These are phyloP conservation scores for Clarias macrocephalus DNA, from an alignment of 2,113 vertebrate genomes.

Conservation along the genomic window DNA sequence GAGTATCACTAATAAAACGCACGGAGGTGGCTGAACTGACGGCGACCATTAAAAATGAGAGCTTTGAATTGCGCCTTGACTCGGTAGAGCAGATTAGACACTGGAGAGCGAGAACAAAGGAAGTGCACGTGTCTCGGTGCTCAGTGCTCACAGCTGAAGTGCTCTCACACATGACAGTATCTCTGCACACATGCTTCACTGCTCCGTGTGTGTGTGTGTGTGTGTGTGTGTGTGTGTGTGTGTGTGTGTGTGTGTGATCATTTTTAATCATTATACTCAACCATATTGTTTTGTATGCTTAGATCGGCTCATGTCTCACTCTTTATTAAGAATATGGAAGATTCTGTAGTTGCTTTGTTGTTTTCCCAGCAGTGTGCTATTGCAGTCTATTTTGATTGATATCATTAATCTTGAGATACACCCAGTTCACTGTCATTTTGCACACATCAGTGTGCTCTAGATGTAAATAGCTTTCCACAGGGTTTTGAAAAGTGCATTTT, in stretches of 20 bases:
- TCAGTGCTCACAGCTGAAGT: not conserved
- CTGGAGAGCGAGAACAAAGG: not conserved
- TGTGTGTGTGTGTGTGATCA: not conserved
- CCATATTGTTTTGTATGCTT: not conserved
- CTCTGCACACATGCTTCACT: not conserved
- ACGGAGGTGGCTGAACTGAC: not conserved
- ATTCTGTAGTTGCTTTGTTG: not conserved
- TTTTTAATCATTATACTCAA: not conserved
- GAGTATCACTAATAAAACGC: not conserved
- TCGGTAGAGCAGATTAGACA: not conserved
- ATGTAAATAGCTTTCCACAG: not conserved
- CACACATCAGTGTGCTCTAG: not conserved
- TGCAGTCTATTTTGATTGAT: not conserved
- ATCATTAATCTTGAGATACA: not conserved
- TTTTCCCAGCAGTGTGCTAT: not conserved
- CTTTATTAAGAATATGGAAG: not conserved
- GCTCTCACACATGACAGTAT: not conserved
- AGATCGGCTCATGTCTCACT: not conserved
- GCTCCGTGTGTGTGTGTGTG: not conserved
- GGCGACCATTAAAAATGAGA: not conserved
- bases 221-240: not conserved
- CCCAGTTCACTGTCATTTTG: not conserved
- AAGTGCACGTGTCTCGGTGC: not conserved
- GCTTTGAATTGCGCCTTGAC: not conserved
- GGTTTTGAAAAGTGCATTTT: not conserved